A percentile compares a stretch with the other conserved stretches of the same genome.
Conservation (phyloP, 2,888 invertebrate species). For the Ichneumon xanthorius region DNA sequence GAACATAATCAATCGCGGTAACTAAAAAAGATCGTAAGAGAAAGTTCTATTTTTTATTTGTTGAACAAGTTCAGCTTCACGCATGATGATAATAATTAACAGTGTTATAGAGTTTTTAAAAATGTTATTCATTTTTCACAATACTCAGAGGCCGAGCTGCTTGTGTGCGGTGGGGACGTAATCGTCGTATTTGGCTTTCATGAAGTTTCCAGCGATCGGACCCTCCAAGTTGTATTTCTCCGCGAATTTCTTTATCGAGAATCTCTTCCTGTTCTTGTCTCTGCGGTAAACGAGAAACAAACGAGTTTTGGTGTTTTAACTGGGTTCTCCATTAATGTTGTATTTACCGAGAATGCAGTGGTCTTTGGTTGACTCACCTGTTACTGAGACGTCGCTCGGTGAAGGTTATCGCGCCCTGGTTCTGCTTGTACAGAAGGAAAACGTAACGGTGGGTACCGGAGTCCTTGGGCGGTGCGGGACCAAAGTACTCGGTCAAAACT, state of each 20-base stretch:
- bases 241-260: conserved; percentile 87
- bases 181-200: conserved; percentile 87
- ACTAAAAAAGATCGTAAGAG: background rate
- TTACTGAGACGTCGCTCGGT: conserved; percentile 81
- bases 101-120: conserved; percentile 25
- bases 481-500: conserved; percentile 82
- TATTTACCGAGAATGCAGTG: background rate
- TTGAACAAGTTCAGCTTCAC: conserved; percentile 62
- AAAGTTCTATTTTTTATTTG: conserved; percentile 14
- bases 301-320: background rate
- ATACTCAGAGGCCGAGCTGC: conserved; percentile 77
- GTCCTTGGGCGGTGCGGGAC: conserved; percentile 81
- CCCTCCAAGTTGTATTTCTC: conserved; percentile 87
- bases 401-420: conserved; percentile 83
- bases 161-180: conserved; percentile 86
- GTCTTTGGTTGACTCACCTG: conserved; percentile 71
- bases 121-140: conserved; percentile 33
- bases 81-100: conserved; percentile 40
- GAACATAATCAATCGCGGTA: conserved; percentile 20
- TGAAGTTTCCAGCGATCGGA: conserved; percentile 88
- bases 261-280: conserved; percentile 86
- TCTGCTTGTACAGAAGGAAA: conserved; percentile 83
- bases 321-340: background rate
- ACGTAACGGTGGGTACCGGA: conserved; percentile 82
- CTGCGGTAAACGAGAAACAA: conserved; percentile 64